Conservation (phyloP, 2,888 invertebrate genomes). For the Drosophila ezoana region DNA sequence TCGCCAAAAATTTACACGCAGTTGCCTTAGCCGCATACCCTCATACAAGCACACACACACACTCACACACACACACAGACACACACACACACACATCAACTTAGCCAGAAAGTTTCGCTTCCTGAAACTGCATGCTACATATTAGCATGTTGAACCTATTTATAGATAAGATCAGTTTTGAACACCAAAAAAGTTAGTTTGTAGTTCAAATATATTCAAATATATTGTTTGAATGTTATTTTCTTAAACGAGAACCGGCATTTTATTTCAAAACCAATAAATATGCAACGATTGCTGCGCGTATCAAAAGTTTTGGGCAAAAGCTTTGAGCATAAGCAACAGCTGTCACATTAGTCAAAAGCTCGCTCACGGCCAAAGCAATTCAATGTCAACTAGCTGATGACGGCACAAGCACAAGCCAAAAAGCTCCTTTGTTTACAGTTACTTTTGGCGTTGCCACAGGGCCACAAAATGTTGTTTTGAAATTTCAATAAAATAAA, state of each 20-base stretch:
- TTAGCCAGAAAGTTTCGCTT: constrained; percentile 50
- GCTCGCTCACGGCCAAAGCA: constrained; percentile 32
- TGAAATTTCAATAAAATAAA: not conserved
- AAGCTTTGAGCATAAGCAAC: constrained; percentile 65
- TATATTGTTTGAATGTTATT: not conserved
- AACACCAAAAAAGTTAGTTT: too few relatives aligned
- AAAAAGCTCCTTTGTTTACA: constrained; percentile 34
- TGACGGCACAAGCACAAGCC: not conserved
- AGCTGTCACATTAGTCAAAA: constrained; percentile 61
- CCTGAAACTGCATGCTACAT: constrained; percentile 23
- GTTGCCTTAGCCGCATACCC: constrained; percentile 50
- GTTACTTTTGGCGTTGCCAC: constrained; percentile 59
- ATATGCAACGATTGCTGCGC: constrained; percentile 25
- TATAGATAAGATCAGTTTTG: not conserved
- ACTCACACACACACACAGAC: constrained; percentile 10
- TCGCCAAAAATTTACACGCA: constrained; percentile 67
- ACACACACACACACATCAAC: constrained; percentile 14
- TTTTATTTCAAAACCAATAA: constrained; percentile 14
- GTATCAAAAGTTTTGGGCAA: constrained; percentile 18
- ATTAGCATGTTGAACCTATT: constrained; percentile 1
- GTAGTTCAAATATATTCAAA: too few relatives aligned
- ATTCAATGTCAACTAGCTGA: constrained; percentile 36
- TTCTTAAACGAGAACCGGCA: constrained; percentile 22
- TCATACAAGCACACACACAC: constrained; percentile 31
- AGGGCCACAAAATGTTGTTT: not conserved